Evolutionary conservation across 2,113 vertebrate genomes (phyloP).

Genomic region (Melanerpes formicivorus): DNA sequence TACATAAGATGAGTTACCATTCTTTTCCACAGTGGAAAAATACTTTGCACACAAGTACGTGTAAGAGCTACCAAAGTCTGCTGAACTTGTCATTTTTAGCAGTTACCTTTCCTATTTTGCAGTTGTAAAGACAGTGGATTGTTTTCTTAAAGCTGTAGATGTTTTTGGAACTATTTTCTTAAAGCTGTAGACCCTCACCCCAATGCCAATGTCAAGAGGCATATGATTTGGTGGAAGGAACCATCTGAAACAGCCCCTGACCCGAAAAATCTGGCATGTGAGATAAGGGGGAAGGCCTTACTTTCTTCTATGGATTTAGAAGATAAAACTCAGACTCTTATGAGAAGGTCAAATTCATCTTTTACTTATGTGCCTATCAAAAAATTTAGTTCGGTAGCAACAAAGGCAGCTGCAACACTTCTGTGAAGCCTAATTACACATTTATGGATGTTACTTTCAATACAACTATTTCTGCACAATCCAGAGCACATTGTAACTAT

Average conservation of each 20-base stretch:
- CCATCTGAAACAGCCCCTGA: background rate
- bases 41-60: background rate
- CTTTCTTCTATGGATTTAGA: constrained; percentile 13
- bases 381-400: background rate
- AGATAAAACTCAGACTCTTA: constrained; percentile 14
- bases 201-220: background rate
- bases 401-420: background rate
- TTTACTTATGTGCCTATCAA: background rate
- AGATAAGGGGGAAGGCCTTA: constrained; percentile 31
- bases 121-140: background rate
- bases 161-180: background rate
- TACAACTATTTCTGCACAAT: background rate
- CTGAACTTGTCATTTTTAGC: background rate
- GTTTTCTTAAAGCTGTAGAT: background rate
- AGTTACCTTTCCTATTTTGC: background rate
- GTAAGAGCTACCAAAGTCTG: background rate
- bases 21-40: background rate
- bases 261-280: background rate
- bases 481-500: background rate
- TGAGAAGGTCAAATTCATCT: constrained; percentile 13
- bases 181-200: background rate
- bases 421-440: background rate
- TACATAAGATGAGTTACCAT: background rate
- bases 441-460: background rate
- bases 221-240: background rate